Conservation (phyloP, 1,140 invertebrate species). For the Drosophila mauritiana region DNA sequence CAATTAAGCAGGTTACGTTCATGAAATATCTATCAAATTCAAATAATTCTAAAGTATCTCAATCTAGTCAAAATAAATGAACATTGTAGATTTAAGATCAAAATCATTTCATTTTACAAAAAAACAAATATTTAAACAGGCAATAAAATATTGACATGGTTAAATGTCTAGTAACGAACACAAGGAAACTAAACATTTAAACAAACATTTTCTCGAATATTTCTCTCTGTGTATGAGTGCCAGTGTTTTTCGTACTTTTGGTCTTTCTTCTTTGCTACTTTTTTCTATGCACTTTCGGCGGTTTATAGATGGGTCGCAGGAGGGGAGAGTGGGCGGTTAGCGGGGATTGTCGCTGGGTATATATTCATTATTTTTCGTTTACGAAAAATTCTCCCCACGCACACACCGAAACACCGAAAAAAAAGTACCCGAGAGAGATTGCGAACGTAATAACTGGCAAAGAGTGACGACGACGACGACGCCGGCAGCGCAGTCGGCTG, state of each 20-base stretch:
- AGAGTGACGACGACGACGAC: slow-evolving; percentile 64
- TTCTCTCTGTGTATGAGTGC: slow-evolving; percentile 5
- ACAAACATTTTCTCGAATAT: not conserved
- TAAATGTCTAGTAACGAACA: too few relatives aligned
- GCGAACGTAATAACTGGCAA: slow-evolving; percentile 81
- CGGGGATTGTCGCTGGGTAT: slow-evolving; percentile 66
- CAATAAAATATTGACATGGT: too few relatives aligned
- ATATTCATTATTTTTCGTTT: slow-evolving; percentile 84
- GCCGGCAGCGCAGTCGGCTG: slow-evolving; percentile 40
- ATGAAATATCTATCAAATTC: too few relatives aligned
- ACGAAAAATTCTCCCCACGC: slow-evolving; percentile 75
- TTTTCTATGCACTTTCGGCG: slow-evolving; percentile 74
- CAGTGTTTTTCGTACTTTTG: slow-evolving; percentile 62
- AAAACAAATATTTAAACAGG: too few relatives aligned
- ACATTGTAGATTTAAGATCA: too few relatives aligned
- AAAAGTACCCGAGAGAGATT: slow-evolving; percentile 53
- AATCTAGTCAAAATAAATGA: too few relatives aligned
- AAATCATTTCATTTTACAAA: too few relatives aligned
- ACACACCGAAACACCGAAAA: slow-evolving; percentile 43
- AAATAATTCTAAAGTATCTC: too few relatives aligned
- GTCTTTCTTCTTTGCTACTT: slow-evolving; percentile 80
- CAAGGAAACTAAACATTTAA: too few relatives aligned
- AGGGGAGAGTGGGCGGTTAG: not conserved
- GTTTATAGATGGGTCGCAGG: not conserved
- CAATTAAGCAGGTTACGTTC: not conserved